Percentiles rank a stretch among this genome's conserved stretches.
Evolutionary conservation across 2,113 vertebrate species (phyloP).

Genomic region (Chelonoidis abingdonii): DNA sequence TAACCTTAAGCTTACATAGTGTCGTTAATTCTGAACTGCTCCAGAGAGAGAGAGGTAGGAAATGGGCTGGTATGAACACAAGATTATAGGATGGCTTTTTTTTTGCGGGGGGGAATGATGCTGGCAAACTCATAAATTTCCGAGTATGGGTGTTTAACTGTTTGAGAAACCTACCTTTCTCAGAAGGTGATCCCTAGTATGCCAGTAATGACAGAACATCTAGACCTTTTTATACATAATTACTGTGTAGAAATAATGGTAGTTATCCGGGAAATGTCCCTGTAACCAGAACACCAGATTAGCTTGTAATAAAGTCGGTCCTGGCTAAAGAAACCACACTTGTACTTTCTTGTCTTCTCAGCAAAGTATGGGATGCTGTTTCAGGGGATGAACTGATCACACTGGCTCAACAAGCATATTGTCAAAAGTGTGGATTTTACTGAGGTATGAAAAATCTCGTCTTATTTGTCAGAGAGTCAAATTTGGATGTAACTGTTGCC

Average conservation of each 20-base stretch:
- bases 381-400: slow-evolving; percentile 95
- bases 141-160: rapidly evolving
- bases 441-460: slow-evolving; percentile 81
- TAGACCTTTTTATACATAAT: too few relatives aligned
- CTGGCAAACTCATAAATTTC: too few relatives aligned
- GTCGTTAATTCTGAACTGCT: not conserved
- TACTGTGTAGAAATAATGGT: not conserved
- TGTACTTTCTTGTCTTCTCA: slow-evolving; percentile 74
- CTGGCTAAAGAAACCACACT: not conserved
- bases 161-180: not conserved
- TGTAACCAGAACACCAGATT: not conserved
- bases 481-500: not conserved
- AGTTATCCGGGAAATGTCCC: not conserved
- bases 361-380: slow-evolving; percentile 99
- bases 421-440: slow-evolving; percentile 97
- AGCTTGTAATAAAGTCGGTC: not conserved
- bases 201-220: not conserved
- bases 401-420: slow-evolving; percentile 98
- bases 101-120: not conserved
- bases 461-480: not conserved
- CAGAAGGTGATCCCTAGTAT: not conserved
- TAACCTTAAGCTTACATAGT: too few relatives aligned
- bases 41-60: not conserved
- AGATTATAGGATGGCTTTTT: too few relatives aligned
- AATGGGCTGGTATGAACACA: not conserved